Conservation (phyloP, 1,140 invertebrate species). For the Caenorhabditis inopinata region DNA sequence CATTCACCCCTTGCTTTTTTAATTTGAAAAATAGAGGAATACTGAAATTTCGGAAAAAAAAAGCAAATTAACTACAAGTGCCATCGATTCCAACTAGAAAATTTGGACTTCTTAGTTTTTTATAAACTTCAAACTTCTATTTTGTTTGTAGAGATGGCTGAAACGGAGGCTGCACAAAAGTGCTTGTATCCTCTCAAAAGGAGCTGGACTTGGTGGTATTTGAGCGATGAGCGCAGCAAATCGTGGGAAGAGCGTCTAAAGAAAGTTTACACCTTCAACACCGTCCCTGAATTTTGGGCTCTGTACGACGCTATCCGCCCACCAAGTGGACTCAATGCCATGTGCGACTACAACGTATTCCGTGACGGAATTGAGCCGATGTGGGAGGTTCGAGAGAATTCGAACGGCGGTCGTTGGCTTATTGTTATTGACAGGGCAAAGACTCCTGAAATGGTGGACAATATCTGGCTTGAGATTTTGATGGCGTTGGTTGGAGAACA, state of each 20-base stretch:
- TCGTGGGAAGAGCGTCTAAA: slow-evolving; percentile 89
- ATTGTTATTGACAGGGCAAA: slow-evolving; percentile 68
- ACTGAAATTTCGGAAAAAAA: too few species aligned
- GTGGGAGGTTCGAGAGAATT: slow-evolving; percentile 93
- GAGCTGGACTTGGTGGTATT: slow-evolving; percentile 96
- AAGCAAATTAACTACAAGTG: too few species aligned
- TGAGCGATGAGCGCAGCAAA: slow-evolving; percentile 83
- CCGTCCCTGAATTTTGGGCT: slow-evolving; percentile 98
- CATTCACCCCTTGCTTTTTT: too few species aligned
- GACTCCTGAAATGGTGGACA: slow-evolving; percentile 79
- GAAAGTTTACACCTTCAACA: slow-evolving; percentile 87
- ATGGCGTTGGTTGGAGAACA: slow-evolving; percentile 93
- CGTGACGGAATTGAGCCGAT: slow-evolving; percentile 85
- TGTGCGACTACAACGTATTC: slow-evolving; percentile 93
- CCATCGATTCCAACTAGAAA: too few species aligned
- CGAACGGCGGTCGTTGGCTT: slow-evolving; percentile 88
- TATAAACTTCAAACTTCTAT: too few species aligned
- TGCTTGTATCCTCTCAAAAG: slow-evolving; percentile 85
- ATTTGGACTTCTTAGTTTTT: too few species aligned
- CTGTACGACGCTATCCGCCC: slow-evolving; percentile 80
- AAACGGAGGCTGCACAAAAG: background rate
- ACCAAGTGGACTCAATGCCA: slow-evolving; percentile 81
- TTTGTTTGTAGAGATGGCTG: background rate
- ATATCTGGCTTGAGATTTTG: slow-evolving; percentile 89
- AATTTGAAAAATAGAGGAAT: too few species aligned